Evolutionary conservation across 2,888 invertebrate genomes (phyloP), one percentile per base, ranked within the genome.

Genomic region (Heteromurus nitidus): DNA sequence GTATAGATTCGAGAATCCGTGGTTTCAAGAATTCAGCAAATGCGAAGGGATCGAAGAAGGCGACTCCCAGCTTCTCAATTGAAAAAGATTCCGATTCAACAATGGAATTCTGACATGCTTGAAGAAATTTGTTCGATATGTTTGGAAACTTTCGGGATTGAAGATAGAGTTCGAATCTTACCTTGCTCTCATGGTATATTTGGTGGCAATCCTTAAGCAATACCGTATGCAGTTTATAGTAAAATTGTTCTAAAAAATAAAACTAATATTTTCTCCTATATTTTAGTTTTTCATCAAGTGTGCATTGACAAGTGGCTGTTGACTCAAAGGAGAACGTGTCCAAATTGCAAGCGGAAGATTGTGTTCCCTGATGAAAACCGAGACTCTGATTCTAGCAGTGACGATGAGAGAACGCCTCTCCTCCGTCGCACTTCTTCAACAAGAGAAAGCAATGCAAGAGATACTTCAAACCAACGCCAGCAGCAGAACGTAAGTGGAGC

Each of bases 301-400:
- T 99, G 99, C 90, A 96, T 99, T 88, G 99, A 99, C 91, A 98
- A 97, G 50, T 99, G 99, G 99, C 91, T 99, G 89, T 97, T 98
- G 18, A 95, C 96, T 90, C 97, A 95, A 90, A 93, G 96, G 86
- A 94, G 98, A 86, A 96, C 96, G 82, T 99, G 99, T 88, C 99
- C 99, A 0, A 95, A 99, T 87, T 99, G 99, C 91, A 99, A 99
- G 91, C 93, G 98, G 3, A 95, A 95, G 90, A 98, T 99, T 89
- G 94, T 96, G 90, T 94, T 95, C 58, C 93, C 93, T 70, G 93
- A 94, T 88, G 95, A 95, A 89, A 89, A 89, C 69, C 90, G 87
- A 28, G 86, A 88, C 20, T 91, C 91, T 74, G 91, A 91, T 85
- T 91, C 91, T 80, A 91, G 91, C 72, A 93, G 93, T 20, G 85